These are phyloP conservation scores for Bujurquina vittata DNA, from an alignment of 2,113 vertebrate genomes.

Conservation along the genomic window DNA sequence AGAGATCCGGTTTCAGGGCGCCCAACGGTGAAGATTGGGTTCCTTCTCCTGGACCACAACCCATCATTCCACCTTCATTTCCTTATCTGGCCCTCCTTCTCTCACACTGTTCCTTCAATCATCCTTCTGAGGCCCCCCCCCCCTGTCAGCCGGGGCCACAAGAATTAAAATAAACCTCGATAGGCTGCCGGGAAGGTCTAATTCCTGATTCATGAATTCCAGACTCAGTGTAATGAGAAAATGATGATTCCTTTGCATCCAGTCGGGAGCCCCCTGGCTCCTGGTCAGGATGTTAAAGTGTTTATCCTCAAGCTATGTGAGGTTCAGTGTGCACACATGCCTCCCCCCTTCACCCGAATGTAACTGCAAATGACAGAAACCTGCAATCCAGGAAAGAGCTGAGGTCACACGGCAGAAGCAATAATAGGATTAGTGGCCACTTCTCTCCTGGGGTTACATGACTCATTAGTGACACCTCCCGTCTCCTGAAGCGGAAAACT, in stretches of 20 bases:
- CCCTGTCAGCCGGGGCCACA: constrained; percentile 3
- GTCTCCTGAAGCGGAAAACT: constrained; percentile 44
- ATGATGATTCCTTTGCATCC: background rate
- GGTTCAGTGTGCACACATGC: constrained; percentile 13
- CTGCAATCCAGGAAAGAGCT: background rate
- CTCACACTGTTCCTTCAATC: constrained; percentile 66
- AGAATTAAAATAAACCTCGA: constrained; percentile 55
- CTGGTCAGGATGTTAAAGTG: constrained; percentile 47
- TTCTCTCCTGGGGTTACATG: constrained; percentile 4
- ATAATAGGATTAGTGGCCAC: background rate
- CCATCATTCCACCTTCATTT: constrained; percentile 68
- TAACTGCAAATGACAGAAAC: background rate
- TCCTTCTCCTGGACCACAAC: constrained; percentile 78
- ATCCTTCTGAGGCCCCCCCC: constrained; percentile 17
- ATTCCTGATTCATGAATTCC: background rate
- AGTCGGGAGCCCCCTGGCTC: background rate
- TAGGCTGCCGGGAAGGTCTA: background rate
- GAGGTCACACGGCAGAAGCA: background rate
- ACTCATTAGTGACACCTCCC: constrained; percentile 41
- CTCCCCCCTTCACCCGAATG: background rate
- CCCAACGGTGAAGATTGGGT: constrained; percentile 68
- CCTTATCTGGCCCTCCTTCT: constrained; percentile 72
- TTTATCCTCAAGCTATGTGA: constrained; percentile 46
- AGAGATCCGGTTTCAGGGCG: constrained; percentile 76
- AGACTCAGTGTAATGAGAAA: background rate